Evolutionary conservation across 2,888 invertebrate genomes (phyloP), one percentile per base, ranked within the genome.

Genomic region (Erebia ligea): DNA sequence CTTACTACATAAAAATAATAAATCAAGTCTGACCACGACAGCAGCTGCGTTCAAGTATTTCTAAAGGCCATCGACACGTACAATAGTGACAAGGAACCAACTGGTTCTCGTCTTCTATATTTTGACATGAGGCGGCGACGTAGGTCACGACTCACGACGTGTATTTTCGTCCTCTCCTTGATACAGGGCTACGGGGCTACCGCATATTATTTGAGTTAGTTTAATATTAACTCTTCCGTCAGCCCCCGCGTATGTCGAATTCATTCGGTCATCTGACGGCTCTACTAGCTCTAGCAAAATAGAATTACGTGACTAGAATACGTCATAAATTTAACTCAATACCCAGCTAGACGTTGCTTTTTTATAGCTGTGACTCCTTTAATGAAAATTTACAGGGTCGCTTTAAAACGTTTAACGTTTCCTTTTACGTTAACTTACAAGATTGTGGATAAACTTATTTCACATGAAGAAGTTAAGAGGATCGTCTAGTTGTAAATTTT

Each of bases 161-260:
- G 82, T 92, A 92, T 93, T 92, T 93, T 86, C 79, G 87, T 88
- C 82, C 83, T 92, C 91, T 88, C 92, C 92, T 92, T 92, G 91
- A 88, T 90, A 89, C 90, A 90, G 91, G 91, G 90, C 92, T 90
- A 89, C 90, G 90, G 91, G 91, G 90, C 92, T 90, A 87, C 86
- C 86, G 86, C 88, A 89, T 87, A 88, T 89, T 86, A 89, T 85
- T 86, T 83, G 83, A 79, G 81, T 80, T 82, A 82, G 86, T 85
- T 86, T 91, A 88, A 91, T 91, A 91, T 89, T 88, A 92, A 90
- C 89, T 84, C 86, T 89, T 86, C 85, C 89, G 88, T 91, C 91
- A 90, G 84, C 79, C 79, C 79, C 76, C 71, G 78, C 80, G 80
- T 81, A 84, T 81, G 81, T 81, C 79, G 79, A 81, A 76, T 73